Percentiles rank a stretch among this genome's conserved stretches.
These are phyloP conservation scores for Phalacrocorax brasilianus DNA, from an alignment of 2,113 vertebrate genomes.

Conservation along the genomic window DNA sequence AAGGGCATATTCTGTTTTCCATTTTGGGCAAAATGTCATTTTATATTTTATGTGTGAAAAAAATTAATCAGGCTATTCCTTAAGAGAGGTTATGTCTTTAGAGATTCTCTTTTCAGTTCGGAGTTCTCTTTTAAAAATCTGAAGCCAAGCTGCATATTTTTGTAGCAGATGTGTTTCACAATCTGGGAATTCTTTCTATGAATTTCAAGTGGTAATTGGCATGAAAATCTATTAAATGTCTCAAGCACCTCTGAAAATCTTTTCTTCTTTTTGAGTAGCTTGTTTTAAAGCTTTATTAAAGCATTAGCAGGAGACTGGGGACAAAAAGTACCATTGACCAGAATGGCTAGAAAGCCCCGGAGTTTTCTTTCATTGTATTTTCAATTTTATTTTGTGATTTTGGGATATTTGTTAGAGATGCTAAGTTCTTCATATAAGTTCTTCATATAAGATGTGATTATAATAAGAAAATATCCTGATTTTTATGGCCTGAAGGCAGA, in stretches of 20 bases:
- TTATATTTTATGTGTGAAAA: not conserved
- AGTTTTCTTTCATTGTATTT: not conserved
- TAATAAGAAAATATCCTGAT: not conserved
- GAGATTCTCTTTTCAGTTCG: not conserved
- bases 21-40: not conserved
- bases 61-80: not conserved
- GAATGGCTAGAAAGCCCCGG: not conserved
- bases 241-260: not conserved
- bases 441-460: not conserved
- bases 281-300: constrained; percentile 22
- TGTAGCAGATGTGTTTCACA: not conserved
- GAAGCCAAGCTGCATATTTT: not conserved
- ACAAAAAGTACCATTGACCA: not conserved
- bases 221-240: not conserved
- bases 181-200: not conserved
- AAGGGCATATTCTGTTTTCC: not conserved
- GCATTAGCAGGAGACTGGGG: not conserved
- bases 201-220: not conserved
- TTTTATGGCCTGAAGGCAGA: not conserved
- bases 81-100: not conserved
- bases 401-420: not conserved
- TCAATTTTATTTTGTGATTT: not conserved
- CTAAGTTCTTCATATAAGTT: not conserved
- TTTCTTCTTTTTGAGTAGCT: not conserved
- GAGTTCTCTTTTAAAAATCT: not conserved